Base-by-base conservation (phyloP, 2,888 invertebrate species). In the Venusia cambrica region DNA sequence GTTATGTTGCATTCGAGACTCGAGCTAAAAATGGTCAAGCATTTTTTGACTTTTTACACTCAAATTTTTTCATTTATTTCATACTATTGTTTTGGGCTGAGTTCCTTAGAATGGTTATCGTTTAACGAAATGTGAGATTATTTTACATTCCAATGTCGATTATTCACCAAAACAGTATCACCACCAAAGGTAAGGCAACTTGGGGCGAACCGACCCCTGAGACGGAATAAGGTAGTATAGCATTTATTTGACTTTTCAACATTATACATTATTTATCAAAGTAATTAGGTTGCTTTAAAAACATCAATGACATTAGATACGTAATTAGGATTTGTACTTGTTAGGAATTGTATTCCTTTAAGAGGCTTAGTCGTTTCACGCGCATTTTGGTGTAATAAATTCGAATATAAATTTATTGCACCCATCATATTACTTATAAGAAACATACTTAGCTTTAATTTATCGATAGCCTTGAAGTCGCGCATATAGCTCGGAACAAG, bases 1-100 rank as follows among this genome's bases (percentile, higher is more conserved):
- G 64, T 84, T 83, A 56, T 74, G 75, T 83, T 84, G 75, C 77
- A 71, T 77, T 77, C 62, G 60, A 51, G 65, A 73, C 70, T 78
- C 87, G 88, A 88, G 88, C 88, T 87, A 87, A 75, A 73, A 75
- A 77, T 87, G 88, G 88, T 88, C 88, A 87, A 85, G 84, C 76
- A 84, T 87, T 87, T 78, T 87, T 87, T 85, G 84, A 87, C 87
- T 88, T 88, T 88, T 88, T 88, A 88, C 88, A 84, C 88, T 88
- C 88, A 87, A 87, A 87, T 87, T 85, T 77, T 65, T 61, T 54
- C 62, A 59, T 67, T 70, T 55, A 29, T 48, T 48, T 49, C 41
- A 47, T 55, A 64, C 62, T 62, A 72, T 73, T 70, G 59, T 73
- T 78, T 73, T 67, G 64, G 63, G 60, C 68, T 71, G 61, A 65